Evolutionary conservation across 2,113 vertebrate genomes (phyloP).

Genomic region (Alligator sinensis): DNA sequence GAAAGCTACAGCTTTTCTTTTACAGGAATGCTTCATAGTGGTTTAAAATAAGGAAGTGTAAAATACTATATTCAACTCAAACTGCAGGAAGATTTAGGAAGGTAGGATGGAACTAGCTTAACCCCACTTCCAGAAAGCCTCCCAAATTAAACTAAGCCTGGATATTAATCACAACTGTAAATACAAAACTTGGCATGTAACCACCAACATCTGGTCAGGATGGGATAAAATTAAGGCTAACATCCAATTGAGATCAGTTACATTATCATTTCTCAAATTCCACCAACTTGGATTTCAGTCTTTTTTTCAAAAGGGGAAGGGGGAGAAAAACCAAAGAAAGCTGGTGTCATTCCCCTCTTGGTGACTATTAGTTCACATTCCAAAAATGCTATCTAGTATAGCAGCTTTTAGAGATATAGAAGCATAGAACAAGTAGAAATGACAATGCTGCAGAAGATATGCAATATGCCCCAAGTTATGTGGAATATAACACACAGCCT

Average conservation of each 20-base stretch:
- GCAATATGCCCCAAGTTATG: too few relatives aligned
- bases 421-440: too few relatives aligned
- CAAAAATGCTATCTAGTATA: rapidly evolving
- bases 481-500: background rate
- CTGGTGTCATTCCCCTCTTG: background rate
- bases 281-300: background rate
- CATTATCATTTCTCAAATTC: background rate
- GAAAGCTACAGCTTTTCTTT: background rate
- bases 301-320: rapidly evolving
- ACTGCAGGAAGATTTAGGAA: rapidly evolving
- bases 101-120: background rate
- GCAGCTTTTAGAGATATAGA: too few relatives aligned
- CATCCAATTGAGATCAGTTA: background rate
- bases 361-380: rapidly evolving
- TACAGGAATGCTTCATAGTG: rapidly evolving
- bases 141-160: background rate
- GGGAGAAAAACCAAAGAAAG: background rate
- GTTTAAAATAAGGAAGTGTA: background rate
- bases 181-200: background rate
- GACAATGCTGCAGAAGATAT: too few relatives aligned
- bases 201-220: background rate
- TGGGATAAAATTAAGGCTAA: background rate
- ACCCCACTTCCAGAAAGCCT: background rate
- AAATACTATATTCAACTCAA: background rate
- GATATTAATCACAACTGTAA: background rate